These are phyloP conservation scores for Junonia oenone DNA, from an alignment of 2,888 invertebrate genomes.

Conservation along the genomic window DNA sequence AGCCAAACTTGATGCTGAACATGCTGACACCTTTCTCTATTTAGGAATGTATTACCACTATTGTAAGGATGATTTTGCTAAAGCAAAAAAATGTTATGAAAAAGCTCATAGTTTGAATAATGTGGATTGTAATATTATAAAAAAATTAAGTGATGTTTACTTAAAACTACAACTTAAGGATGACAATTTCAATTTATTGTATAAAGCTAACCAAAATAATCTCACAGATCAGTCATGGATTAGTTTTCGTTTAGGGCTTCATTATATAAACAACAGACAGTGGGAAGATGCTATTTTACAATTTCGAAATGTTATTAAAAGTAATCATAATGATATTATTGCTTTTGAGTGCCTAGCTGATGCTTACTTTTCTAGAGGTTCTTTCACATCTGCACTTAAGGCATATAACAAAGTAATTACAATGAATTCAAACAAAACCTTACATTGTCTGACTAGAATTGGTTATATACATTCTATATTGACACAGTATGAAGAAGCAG, in stretches of 20 bases:
- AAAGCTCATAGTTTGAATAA: slow-evolving; percentile 88
- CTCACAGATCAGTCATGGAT: slow-evolving; percentile 84
- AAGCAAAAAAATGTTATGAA: slow-evolving; percentile 91
- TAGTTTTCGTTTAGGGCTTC: slow-evolving; percentile 90
- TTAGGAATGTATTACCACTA: slow-evolving; percentile 87
- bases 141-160: slow-evolving; percentile 87
- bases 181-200: slow-evolving; percentile 81
- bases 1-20: slow-evolving; percentile 86
- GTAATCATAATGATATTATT: slow-evolving; percentile 83
- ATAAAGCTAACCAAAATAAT: slow-evolving; percentile 65
- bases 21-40: slow-evolving; percentile 85
- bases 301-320: slow-evolving; percentile 85
- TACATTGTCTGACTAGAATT: slow-evolving; percentile 87
- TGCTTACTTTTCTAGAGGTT: slow-evolving; percentile 92
- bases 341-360: slow-evolving; percentile 95
- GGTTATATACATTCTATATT: slow-evolving; percentile 86
- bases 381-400: slow-evolving; percentile 92
- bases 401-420: slow-evolving; percentile 89
- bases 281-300: slow-evolving; percentile 86
- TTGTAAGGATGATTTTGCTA: slow-evolving; percentile 81
- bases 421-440: slow-evolving; percentile 77
- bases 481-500: slow-evolving; percentile 86
- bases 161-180: slow-evolving; percentile 83
- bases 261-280: slow-evolving; percentile 86
- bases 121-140: slow-evolving; percentile 82